Conservation (phyloP, 2,888 invertebrate species). For the Dendrolimus houi region DNA sequence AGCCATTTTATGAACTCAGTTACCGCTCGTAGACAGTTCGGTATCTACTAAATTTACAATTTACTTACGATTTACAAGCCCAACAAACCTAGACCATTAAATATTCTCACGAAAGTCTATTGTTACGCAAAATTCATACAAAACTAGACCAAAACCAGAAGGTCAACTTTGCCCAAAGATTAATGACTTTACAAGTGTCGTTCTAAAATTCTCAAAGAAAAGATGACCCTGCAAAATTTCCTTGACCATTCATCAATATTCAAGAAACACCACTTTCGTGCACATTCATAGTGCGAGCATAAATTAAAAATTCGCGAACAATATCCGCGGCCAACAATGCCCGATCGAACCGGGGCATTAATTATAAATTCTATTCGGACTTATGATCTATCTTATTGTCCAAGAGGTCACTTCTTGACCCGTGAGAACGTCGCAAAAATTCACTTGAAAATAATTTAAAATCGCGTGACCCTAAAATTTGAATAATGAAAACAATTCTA, state of each 20-base stretch:
- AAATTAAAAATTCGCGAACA: constrained; percentile 45
- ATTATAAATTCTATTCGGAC: constrained; percentile 66
- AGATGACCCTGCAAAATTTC: constrained; percentile 26
- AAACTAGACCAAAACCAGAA: constrained; percentile 32
- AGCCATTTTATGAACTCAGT: too few relatives aligned
- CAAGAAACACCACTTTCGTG: constrained; percentile 67
- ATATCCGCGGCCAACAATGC: constrained; percentile 62
- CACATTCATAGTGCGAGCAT: constrained; percentile 41
- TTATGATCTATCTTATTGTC: constrained; percentile 55
- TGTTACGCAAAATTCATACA: background rate
- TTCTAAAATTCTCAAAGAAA: constrained; percentile 37
- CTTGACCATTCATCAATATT: constrained; percentile 57
- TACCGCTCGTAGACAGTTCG: too few relatives aligned
- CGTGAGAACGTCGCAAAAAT: constrained; percentile 62
- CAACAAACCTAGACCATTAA: too few relatives aligned
- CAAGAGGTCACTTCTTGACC: constrained; percentile 69
- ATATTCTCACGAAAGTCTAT: background rate
- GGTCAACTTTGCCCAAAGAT: constrained; percentile 47
- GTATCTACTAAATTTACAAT: too few relatives aligned
- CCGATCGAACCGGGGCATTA: constrained; percentile 50
- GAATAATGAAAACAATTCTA: constrained; percentile 70
- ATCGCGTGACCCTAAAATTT: constrained; percentile 68
- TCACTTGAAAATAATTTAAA: constrained; percentile 31
- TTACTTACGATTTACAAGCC: too few relatives aligned
- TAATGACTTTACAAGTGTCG: constrained; percentile 53